These are phyloP conservation scores for Hoplostethus atlanticus DNA, from an alignment of 2,797 vertebrate species.

Conservation along the genomic window DNA sequence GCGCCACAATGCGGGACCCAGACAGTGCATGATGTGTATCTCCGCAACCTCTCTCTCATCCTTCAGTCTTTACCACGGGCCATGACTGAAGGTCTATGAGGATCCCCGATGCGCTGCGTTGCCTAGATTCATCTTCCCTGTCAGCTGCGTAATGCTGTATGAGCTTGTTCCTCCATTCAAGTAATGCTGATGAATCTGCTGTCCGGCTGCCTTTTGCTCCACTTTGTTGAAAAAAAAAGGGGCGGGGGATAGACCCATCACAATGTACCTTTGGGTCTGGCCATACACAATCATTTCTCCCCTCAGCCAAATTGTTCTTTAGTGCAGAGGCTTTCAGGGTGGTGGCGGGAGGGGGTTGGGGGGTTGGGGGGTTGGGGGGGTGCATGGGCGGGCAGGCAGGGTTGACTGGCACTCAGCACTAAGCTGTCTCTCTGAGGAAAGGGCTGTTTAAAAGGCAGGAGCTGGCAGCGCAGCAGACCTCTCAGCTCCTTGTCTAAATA, in stretches of 20 bases:
- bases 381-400: constrained; percentile 44
- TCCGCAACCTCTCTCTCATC: constrained; percentile 76
- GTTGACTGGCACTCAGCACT: constrained; percentile 79
- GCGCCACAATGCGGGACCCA: constrained; percentile 61
- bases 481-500: constrained; percentile 83
- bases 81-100: constrained; percentile 77
- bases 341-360: constrained; percentile 2
- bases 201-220: constrained; percentile 73
- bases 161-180: constrained; percentile 76
- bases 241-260: constrained; percentile 71
- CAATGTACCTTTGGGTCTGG: constrained; percentile 74
- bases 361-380: background rate
- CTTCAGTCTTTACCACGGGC: constrained; percentile 72
- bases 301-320: constrained; percentile 69
- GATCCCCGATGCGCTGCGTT: constrained; percentile 68
- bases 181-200: constrained; percentile 81
- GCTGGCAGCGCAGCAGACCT: constrained; percentile 78
- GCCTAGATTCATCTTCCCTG: constrained; percentile 81
- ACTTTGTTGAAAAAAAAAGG: constrained; percentile 71
- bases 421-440: constrained; percentile 82
- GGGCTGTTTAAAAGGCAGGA: constrained; percentile 81
- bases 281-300: constrained; percentile 70
- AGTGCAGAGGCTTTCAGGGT: constrained; percentile 60
- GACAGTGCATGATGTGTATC: constrained; percentile 77
- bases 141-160: constrained; percentile 78